phyloP scores from a whole-genome alignment of 2,888 invertebrate genomes.

The Xylocampa areola region DNA sequence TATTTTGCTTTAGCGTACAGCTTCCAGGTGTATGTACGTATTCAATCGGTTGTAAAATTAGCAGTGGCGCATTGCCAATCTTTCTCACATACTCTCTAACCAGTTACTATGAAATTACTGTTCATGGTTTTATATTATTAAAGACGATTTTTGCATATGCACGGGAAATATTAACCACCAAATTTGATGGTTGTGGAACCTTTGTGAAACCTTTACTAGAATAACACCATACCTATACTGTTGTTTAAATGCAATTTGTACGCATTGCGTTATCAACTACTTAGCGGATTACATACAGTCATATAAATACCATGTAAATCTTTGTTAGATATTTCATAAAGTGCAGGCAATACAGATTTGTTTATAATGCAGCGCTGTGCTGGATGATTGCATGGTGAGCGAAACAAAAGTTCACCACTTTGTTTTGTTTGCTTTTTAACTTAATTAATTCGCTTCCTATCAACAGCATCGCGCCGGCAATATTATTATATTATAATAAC shows the following conservation, averaged over 20 bases:
- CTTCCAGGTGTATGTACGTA: slow-evolving; percentile 28
- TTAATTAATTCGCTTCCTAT: slow-evolving; percentile 75
- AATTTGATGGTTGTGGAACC: too few species aligned
- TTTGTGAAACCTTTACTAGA: too few species aligned
- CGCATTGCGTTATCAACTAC: too few species aligned
- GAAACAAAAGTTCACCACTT: slow-evolving; percentile 66
- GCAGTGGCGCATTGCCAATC: slow-evolving; percentile 41
- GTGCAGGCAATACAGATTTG: slow-evolving; percentile 41
- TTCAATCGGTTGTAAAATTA: slow-evolving; percentile 33
- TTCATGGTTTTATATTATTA: slow-evolving; percentile 13
- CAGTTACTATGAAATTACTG: slow-evolving; percentile 28
- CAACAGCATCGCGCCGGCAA: slow-evolving; percentile 61
- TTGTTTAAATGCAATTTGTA: too few species aligned
- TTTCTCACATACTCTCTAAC: slow-evolving; percentile 14
- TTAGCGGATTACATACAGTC: slow-evolving; percentile 25
- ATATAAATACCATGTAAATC: slow-evolving; percentile 41
- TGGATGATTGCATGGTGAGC: slow-evolving; percentile 57
- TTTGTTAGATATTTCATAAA: slow-evolving; percentile 37
- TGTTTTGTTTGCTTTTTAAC: slow-evolving; percentile 74
- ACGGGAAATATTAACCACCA: too few species aligned
- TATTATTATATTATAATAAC: slow-evolving; percentile 69
- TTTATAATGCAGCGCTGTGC: slow-evolving; percentile 56
- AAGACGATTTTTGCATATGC: background rate
- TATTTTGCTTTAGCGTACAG: slow-evolving; percentile 20
- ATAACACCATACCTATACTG: too few species aligned